Evolutionary conservation across 2,113 vertebrate species (phyloP), one percentile per base, ranked within the genome.

Genomic region (Rhegmatorhina hoffmannsi): DNA sequence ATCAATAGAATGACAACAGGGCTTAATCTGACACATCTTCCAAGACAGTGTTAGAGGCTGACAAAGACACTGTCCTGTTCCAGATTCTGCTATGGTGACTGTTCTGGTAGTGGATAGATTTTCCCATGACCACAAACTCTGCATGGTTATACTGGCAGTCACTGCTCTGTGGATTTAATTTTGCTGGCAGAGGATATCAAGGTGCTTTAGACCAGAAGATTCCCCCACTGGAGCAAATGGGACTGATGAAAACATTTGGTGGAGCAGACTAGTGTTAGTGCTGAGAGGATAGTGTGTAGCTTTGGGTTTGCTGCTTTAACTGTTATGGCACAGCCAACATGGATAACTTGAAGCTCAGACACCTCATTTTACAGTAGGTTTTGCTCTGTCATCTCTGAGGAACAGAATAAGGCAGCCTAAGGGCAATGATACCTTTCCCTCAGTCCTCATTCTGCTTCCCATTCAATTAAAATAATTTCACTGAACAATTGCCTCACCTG

Each of bases 31-130:
- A 55, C 17, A 33, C 29, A 4, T 53, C 53, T 88, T 85, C 21
- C 0, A 0, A 44, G 46, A 1, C 25, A 34, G 43, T 3, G 1
- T 3, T 13, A 46, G 56, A 58, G 60, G 20, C 40, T 72, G 75
- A 15, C 34, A 43, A 2, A 26, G 76, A 16, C 55, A 4, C 23
- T 47, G 58, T 43, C 33, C 59, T 82, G 15, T 24, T 60, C 16
- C 46, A 23, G 49, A 19, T 52, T 73, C 77, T 47, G 18, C 55
- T 46, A 2, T 11, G 34, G 26, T 59, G 40, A 9, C 46, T 60
- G 2, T 20, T 64, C n/a, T 50, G 36, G 10, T 19, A 20, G 1
- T 3, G 23, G 25, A 14, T 9, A 2, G 49, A 46, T 73, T 80
- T 62, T 36, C 19, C 8, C 25, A 20, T 34, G 59, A n/a, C 7